Base-by-base conservation (phyloP, 2,797 vertebrate genomes). In the Anolis apletophallus region DNA sequence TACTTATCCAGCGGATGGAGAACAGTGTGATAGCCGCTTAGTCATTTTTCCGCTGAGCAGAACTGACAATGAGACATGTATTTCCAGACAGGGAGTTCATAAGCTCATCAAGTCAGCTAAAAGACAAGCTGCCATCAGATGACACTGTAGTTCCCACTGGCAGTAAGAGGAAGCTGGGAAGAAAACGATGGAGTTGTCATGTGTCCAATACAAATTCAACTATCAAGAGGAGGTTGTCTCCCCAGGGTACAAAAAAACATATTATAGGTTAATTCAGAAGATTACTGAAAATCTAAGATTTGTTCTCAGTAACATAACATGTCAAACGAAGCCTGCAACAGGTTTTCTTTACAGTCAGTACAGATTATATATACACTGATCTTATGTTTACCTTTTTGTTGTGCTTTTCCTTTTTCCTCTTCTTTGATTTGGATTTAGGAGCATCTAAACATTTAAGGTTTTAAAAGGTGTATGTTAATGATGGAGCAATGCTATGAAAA, bases 371-470 rank as follows among this genome's bases (percentile, higher is more conserved):
- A 16, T 0, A 16, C 14, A 61, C 1, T 71, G 32, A 21, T 71
- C 36, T 87, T 3, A 86, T 26, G 0, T 83, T 90, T 94, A 98
- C 98, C 95, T 98, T 98, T 97, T 97, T 98, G 85, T 95, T 94
- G 64, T 96, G 95, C 90, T 98, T 98, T 87, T 98, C 97, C 91
- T 97, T 98, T 95, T 97, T 98, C 71, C 93, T 96, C 95, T 98
- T 98, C 95, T 98, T 98, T 50, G 97, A 96, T 94, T 98, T 97
- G 94, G 96, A 96, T 91, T 98, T 98, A n/a, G 92, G 88, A 86
- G 89, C 91, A 94, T 94, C 95, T 96, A 85, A 85, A 85, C 86
- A 81, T 68, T n/a, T 76, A 87, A 83, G 40, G 80, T 34, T 71
- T 2, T 61, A 72, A 69, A 69, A 77, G 61, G 17, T 85, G 88